Evolutionary conservation across 2,797 vertebrate species (phyloP).

Genomic region (Heteromormyrus szaboi): DNA sequence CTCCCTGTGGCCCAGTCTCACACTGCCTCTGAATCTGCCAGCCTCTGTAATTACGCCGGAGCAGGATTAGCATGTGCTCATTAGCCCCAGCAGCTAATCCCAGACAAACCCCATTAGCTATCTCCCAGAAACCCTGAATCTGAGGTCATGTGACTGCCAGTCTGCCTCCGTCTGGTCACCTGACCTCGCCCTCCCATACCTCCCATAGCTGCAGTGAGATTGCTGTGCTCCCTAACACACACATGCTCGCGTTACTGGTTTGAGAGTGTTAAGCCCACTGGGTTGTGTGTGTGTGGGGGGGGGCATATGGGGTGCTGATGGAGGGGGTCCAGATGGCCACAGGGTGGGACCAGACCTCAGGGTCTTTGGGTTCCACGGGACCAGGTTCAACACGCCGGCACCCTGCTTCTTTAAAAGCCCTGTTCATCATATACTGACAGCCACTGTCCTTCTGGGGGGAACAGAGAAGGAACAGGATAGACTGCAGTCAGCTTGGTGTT

Average conservation of each 20-base stretch:
- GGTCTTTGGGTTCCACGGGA: neutral
- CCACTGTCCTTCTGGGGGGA: neutral
- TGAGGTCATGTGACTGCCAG: neutral
- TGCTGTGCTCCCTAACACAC: neutral
- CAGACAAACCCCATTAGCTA: slow-evolving; percentile 25
- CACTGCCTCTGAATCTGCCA: neutral
- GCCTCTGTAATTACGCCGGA: slow-evolving; percentile 8
- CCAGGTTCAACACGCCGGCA: neutral
- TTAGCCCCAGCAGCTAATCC: slow-evolving; percentile 35
- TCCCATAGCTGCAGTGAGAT: neutral
- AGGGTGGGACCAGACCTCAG: neutral
- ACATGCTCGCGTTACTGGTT: neutral
- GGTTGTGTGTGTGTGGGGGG: neutral
- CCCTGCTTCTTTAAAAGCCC: neutral
- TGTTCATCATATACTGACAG: neutral
- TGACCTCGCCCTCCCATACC: neutral
- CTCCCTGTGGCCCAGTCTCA: neutral
- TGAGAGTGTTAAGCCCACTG: neutral
- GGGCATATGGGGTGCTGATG: neutral
- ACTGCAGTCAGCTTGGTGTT: neutral
- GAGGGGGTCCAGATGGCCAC: neutral
- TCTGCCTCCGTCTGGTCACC: neutral
- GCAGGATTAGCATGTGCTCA: slow-evolving; percentile 33
- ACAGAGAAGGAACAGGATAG: neutral
- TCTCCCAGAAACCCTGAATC: neutral